phyloP scores from a whole-genome alignment of 1,140 invertebrate genomes.

The Drosophila bipectinata region DNA sequence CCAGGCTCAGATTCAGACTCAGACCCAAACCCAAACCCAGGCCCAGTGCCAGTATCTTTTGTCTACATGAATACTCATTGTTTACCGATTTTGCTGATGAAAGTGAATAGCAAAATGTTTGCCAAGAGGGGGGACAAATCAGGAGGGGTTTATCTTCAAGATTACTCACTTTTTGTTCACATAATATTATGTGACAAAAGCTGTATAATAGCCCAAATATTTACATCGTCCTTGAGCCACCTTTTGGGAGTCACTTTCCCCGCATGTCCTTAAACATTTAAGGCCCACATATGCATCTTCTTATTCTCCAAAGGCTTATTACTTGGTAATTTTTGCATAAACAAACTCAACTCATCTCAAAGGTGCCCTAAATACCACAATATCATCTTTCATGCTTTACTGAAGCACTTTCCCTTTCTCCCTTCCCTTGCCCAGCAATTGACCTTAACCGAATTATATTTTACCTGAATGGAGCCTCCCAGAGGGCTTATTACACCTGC shows the following conservation, averaged over 20 bases:
- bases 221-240: constrained; percentile 4
- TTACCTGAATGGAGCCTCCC: constrained; percentile 12
- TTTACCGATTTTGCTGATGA: background rate
- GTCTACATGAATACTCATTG: constrained; percentile 16
- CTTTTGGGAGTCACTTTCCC: constrained; percentile 1
- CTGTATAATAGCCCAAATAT: constrained; percentile 1
- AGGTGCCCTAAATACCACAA: constrained; percentile 6
- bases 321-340: constrained; percentile 27
- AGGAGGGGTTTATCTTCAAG: too few relatives aligned
- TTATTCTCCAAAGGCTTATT: constrained; percentile 39
- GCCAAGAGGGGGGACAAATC: background rate
- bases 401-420: constrained; percentile 15
- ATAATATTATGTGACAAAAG: background rate
- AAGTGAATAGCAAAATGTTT: constrained; percentile 6
- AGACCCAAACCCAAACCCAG: too few relatives aligned
- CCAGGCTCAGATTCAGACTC: background rate
- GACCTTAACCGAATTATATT: constrained; percentile 36
- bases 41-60: constrained; percentile 5
- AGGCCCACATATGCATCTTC: constrained; percentile 27
- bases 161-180: background rate
- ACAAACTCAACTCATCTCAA: background rate
- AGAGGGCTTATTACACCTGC: constrained; percentile 23
- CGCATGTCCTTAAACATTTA: constrained; percentile 7
- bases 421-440: background rate
- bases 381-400: constrained; percentile 37